Base-by-base conservation (phyloP, 1,140 invertebrate species). In the Brachionus koreanus region DNA sequence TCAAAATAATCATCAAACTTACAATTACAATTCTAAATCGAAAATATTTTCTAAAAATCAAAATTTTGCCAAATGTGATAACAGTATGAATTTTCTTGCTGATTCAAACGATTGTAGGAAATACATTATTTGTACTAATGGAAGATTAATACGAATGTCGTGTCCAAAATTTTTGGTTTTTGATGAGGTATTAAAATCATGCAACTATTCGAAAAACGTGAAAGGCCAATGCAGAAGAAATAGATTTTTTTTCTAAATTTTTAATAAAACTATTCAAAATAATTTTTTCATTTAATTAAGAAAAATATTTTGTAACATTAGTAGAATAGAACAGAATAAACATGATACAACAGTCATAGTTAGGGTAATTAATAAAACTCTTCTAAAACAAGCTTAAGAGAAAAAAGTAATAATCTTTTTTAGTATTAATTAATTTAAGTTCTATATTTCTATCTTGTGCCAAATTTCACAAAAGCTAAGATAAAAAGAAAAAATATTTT, bases 81-180 rank as follows among this genome's bases (percentile, higher is more conserved):
- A 3, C n/a, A 6, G 0, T 3, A 43, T 35, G 23, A 46, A 49
- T 74, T 74, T 46, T 25, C 39, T 19, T 23, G 0, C 25, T 0
- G 2, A 43, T 46, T 9, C 69, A 46, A 25, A 46, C 46, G 69
- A 74, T 29, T 74, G 69, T 25, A 25, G 16, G 23, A 74, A 74
- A 39, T 74, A 25, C 25, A 46, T 3, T 46, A 6, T 43, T 46
- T 74, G 69, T n/a, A 5, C 69, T 13, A 74, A 29, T 74, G 69
- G 69, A 9, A 46, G 10, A 3, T 46, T 74, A 13, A 13, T 74
- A 23, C 23, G 23, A 0, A 46, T 74, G 42, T 25, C 39, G 5
- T 74, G 69, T 33, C 69, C 69, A 46, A 23, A 43, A 5, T 25
- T 25, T 74, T 46, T 46, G 25, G 69, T 74, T 25, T 74, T 74